Conservation (phyloP, 2,888 invertebrate species). For the Dexiosoma caninum region DNA sequence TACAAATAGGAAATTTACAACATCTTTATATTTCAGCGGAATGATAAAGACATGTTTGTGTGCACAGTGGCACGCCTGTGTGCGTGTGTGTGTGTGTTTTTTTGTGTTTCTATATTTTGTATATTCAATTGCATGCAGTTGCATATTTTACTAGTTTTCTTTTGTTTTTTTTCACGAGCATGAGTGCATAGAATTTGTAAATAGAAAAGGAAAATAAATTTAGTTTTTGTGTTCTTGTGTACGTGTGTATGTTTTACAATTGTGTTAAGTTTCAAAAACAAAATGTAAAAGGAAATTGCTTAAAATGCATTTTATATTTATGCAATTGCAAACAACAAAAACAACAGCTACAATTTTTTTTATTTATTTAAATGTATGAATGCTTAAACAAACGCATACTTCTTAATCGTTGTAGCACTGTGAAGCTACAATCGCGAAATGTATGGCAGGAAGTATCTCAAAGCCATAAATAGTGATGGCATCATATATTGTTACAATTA, state of each 20-base stretch:
- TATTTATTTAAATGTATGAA: conserved; percentile 10
- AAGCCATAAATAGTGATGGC: no score
- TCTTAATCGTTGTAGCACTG: neutral
- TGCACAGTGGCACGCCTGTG: neutral
- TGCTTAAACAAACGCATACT: neutral
- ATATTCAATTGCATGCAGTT: conserved; percentile 5
- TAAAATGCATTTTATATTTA: conserved; percentile 58
- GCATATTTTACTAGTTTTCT: neutral
- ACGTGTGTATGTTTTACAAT: conserved; percentile 5
- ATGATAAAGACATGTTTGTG: conserved; percentile 29
- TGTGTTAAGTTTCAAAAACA: conserved; percentile 35
- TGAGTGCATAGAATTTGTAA: conserved; percentile 1
- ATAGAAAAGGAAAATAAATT: neutral
- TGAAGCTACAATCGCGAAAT: neutral
- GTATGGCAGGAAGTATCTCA: no score
- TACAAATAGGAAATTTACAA: conserved; percentile 18
- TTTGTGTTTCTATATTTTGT: neutral
- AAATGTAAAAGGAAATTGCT: conserved; percentile 60
- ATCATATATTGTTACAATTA: no score
- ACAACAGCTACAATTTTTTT: conserved; percentile 19
- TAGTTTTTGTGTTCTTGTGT: neutral
- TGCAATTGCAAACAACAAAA: conserved; percentile 18
- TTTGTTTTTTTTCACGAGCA: neutral
- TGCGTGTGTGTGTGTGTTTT: neutral
- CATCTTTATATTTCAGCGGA: conserved; percentile 35